Evolutionary conservation across 2,888 invertebrate species (phyloP).

Genomic region (Oligia latruncula): DNA sequence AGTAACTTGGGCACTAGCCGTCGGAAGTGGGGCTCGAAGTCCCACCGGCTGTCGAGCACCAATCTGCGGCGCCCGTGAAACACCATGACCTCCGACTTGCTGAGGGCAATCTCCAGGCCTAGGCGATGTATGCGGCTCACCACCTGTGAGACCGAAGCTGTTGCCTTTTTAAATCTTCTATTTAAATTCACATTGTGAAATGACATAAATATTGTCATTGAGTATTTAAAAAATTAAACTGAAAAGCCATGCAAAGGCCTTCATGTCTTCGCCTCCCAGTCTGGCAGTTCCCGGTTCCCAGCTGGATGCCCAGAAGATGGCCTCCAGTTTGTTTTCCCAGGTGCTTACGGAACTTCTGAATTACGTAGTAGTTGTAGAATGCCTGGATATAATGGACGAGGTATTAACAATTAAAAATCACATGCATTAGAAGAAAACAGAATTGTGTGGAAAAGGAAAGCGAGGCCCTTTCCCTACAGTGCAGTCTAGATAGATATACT

Average conservation of each 20-base stretch:
- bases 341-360: conserved; percentile 90
- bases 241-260: neutral
- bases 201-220: neutral
- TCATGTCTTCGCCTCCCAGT: conserved; percentile 91
- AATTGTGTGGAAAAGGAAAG: neutral
- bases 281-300: conserved; percentile 95
- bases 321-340: conserved; percentile 92
- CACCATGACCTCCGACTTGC: too few species aligned
- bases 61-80: too few species aligned
- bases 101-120: too few species aligned
- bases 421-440: neutral
- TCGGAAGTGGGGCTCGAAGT: too few species aligned
- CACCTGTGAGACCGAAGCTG: too few species aligned
- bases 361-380: conserved; percentile 93
- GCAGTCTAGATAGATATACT: neutral
- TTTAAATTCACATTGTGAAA: too few species aligned
- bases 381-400: conserved; percentile 85
- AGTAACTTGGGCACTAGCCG: neutral
- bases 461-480: neutral
- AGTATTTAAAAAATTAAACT: neutral
- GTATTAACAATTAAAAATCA: neutral
- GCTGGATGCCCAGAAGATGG: conserved; percentile 95
- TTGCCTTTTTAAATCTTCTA: too few species aligned
- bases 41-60: too few species aligned
- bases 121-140: too few species aligned